Evolutionary conservation across 1,140 invertebrate genomes (phyloP), one percentile per base, ranked within the genome.

Genomic region (Venturia canescens): DNA sequence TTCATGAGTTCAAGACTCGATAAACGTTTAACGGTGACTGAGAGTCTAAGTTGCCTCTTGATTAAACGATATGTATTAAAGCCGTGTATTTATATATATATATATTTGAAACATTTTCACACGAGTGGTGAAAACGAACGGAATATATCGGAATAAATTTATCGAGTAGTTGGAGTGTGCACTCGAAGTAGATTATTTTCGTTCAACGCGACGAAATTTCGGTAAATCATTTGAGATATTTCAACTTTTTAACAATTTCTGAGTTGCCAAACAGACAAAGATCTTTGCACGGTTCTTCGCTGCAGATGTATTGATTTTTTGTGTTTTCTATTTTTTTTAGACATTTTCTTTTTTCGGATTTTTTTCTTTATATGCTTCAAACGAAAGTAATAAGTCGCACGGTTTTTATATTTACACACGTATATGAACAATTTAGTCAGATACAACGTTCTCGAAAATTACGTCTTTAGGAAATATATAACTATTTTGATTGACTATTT

Each of bases 401-500:
- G 85, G 78, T 85, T 23, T 84, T 83, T 74, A 84, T 16, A 72
- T 53, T n/a, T 53, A 53, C 50, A 53, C 50, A 53, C 50, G 50
- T 21, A 21, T 53, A 53, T 7, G n/a, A 18, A 53, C 18, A 53
- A 11, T 18, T 67, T 44, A 66, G 27, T 31, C 57, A 31, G 26
- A 23, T 77, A 67, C 60, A 66, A 74, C 70, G 27, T 48, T 74
- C 69, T 75, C 75, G 23, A 63, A 63, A 71, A 71, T 71, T 81
- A 34, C 50, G n/a, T 80, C 31, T 69, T 79, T 75, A 57, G n/a
- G 76, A 66, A 76, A 69, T 76, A 67, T 76, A 67, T 44, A 9
- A 34, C 29, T 60, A 72, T 84, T 89, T 89, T 90, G 88, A 90
- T 90, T 88, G 81, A 85, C 81, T 84, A 83, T 84, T 90, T 89